phyloP scores from a whole-genome alignment of 2,113 vertebrate species.

The Onychorhynchus coronatus region DNA sequence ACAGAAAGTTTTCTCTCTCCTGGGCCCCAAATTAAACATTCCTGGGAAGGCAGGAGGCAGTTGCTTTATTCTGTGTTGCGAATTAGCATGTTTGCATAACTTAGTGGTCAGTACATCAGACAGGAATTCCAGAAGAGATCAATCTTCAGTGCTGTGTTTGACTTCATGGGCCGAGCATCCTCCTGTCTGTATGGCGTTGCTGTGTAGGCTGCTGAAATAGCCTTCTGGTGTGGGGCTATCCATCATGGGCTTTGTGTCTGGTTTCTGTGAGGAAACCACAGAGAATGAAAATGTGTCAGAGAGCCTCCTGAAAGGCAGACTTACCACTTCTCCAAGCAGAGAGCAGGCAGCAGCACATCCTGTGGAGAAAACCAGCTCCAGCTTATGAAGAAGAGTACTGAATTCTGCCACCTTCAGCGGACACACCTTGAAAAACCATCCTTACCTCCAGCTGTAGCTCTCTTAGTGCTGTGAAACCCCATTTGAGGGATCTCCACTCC shows the following conservation, averaged over 20 bases:
- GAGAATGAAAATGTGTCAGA: not conserved
- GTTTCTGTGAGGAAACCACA: slow-evolving; percentile 45
- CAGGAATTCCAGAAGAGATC: slow-evolving; percentile 46
- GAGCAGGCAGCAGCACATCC: not conserved
- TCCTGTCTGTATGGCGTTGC: not conserved
- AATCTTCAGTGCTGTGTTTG: not conserved
- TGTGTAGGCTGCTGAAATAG: not conserved
- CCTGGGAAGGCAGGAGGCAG: slow-evolving; percentile 41
- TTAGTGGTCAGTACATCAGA: slow-evolving; percentile 43
- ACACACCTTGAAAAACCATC: not conserved
- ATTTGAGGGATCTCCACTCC: not conserved
- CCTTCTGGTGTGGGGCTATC: not conserved
- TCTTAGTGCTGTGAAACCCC: not conserved
- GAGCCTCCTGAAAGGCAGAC: slow-evolving; percentile 26
- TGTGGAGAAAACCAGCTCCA: not conserved
- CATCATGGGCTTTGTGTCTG: not conserved
- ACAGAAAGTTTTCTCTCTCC: slow-evolving; percentile 20
- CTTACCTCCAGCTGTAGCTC: not conserved
- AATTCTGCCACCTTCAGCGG: not conserved
- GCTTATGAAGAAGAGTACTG: not conserved
- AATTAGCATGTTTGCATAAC: slow-evolving; percentile 68
- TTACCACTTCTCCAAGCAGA: not conserved
- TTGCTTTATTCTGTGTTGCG: not conserved
- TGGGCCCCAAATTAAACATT: slow-evolving; percentile 55
- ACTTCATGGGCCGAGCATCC: not conserved